Evolutionary conservation across 2,888 invertebrate species (phyloP), one percentile per base, ranked within the genome.

Genomic region (Drosophila parthenogenetica): DNA sequence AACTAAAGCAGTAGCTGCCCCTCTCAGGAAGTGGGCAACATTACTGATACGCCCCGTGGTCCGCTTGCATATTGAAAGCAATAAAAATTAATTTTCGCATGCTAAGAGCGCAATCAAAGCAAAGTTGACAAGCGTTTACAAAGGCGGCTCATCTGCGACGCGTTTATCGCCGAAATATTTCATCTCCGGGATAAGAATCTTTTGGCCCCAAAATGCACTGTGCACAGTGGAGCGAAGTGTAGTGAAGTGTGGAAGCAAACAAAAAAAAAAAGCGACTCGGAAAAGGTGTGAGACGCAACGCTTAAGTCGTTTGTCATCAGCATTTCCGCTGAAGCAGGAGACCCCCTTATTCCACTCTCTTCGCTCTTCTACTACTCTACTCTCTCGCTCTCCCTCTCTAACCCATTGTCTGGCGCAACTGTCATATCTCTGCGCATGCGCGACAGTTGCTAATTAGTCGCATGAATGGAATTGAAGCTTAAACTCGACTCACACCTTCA

Each of bases 381-480:
- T 22, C 14, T 22, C n/a, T 11, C 16, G 51, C 40, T 22, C 7
- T 19, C 17, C 19, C 49, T 46, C 8, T 51, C 0, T 4, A 51
- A 35, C 19, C 17, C 58, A 22, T 43, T 66, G 49, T 22, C 55
- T 58, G 43, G 16, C 39, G 25, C 54, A 73, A 46, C 71, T 75
- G 77, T 78, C 77, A 79, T 77, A 74, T 79, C 81, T 79, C 66
- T 77, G 89, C 79, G 89, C 90, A 90, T 89, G 90, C 87, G 90
- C 90, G 88, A 90, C 90, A 89, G 87, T 67, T 86, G 89, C 90
- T 91, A 91, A 91, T 91, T 91, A 91, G 89, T 73, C 85, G 91
- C 88, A 89, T 91, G 90, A 91, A 86, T 91, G 90, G 85, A 90
- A 90, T 90, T 91, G 90, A 89, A 89, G 85, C 80, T 79, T 79